Conservation (phyloP, 2,797 vertebrate species). For the Sparidentex hasta region DNA sequence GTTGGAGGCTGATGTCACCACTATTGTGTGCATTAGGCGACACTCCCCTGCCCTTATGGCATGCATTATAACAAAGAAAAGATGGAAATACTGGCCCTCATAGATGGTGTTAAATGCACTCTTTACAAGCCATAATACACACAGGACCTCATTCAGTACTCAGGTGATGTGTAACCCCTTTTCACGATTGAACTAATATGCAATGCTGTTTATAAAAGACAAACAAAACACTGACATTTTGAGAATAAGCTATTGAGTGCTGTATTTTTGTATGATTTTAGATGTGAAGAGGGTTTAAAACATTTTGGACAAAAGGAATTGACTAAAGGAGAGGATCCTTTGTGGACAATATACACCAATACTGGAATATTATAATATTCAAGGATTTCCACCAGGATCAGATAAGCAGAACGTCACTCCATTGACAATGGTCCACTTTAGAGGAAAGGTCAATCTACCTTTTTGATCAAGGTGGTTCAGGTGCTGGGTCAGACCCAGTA, state of each 20-base stretch:
- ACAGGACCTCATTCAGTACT: background rate
- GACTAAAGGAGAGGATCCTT: background rate
- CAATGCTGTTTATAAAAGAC: background rate
- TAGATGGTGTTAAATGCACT: background rate
- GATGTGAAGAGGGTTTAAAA: background rate
- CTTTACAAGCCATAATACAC: background rate
- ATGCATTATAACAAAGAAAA: background rate
- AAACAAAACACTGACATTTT: background rate
- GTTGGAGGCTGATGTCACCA: background rate
- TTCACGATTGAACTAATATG: background rate
- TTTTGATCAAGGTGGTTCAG: too few relatives aligned
- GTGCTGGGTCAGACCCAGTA: too few relatives aligned
- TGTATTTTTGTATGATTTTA: background rate
- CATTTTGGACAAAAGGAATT: background rate
- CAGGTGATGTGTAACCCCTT: background rate
- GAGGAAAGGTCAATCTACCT: too few relatives aligned
- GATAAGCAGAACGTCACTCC: too few relatives aligned
- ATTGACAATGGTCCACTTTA: too few relatives aligned
- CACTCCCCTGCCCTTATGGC: background rate
- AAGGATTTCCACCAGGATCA: too few relatives aligned
- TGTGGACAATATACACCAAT: background rate
- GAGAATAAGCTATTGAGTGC: background rate
- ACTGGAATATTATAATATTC: background rate
- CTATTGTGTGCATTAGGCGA: background rate
- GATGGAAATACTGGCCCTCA: background rate